Conservation (phyloP, 2,113 vertebrate genomes). For the Gopherus evgoodei region DNA sequence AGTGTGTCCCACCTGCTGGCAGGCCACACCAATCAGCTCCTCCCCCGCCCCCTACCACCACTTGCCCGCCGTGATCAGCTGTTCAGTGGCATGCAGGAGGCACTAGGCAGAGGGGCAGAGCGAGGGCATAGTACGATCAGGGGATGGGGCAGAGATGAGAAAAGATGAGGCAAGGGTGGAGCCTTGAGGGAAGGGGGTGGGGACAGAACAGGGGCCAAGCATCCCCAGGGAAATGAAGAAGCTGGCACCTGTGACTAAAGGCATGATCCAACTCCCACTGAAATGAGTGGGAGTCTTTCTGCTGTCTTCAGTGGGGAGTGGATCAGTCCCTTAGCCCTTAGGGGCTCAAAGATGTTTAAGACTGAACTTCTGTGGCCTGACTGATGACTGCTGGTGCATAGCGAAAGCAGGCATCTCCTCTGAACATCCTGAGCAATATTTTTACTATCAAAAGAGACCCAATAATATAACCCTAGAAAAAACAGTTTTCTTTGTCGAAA, state of each 20-base stretch:
- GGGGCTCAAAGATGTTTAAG: neutral
- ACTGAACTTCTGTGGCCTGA: neutral
- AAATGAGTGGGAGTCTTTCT: neutral
- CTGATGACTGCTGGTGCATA: neutral
- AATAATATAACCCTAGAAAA: neutral
- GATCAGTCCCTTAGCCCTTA: neutral
- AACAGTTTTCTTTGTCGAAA: neutral
- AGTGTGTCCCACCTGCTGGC: too few relatives aligned
- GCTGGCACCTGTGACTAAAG: neutral
- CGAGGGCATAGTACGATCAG: too few relatives aligned
- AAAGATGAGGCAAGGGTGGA: too few relatives aligned
- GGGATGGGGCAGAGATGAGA: too few relatives aligned
- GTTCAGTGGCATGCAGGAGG: too few relatives aligned
- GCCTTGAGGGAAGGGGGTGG: too few relatives aligned
- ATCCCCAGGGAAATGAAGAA: too few relatives aligned
- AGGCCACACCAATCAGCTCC: too few relatives aligned
- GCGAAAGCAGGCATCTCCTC: neutral
- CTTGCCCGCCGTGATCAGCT: too few relatives aligned
- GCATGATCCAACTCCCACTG: neutral
- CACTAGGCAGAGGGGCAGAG: too few relatives aligned
- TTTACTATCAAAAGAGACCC: neutral
- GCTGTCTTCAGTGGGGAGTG: neutral
- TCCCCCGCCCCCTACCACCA: too few relatives aligned
- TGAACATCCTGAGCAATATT: neutral
- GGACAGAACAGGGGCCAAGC: too few relatives aligned